Base-by-base conservation (phyloP, 2,888 invertebrate species). In the Xestia sexstrigata region DNA sequence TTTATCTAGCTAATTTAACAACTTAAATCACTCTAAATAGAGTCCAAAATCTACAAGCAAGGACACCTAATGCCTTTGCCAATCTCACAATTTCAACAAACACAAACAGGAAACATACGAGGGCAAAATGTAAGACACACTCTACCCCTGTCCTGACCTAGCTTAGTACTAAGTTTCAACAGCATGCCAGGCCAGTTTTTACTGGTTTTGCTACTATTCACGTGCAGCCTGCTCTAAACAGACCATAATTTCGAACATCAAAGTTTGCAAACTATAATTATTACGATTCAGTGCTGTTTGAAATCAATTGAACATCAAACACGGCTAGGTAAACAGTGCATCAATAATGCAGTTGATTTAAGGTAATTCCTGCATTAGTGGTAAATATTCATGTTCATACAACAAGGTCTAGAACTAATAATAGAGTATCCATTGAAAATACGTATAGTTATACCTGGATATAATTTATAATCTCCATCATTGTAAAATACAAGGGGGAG, bases 241-340 rank as follows among this genome's bases (percentile, higher is more conserved):
- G 1, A 69, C 58, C 60, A 69, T 62, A 17, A 58, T 52, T 45
- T 15, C 13, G 6, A 4, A 79, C 52, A 72, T 83, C 81, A 73
- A 79, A 83, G 79, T 79, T 79, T 60, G 45, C 68, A 69, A 60
- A 73, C 58, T 35, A 20, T 39, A 23, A 9, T 52, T 11, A 55
- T 47, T 8, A 69, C 58, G 49, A 66, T 78, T 78, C 62, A 68
- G 20, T 58, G 39, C 49, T 78, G 60, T 77, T 77, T 26, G 45
- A 60, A 78, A 65, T 15, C 63, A 45, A 79, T 79, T 66, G 72
- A 52, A 78, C 79, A 79, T 83, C 79, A 78, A 81, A 83, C 72
- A 63, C 15, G 0, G 17, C 20, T 45, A 2, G 2, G 35, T 78
- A 71, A 45, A 78, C 62, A 83, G 39, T 78, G 9, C 30, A 71